Evolutionary conservation across 2,797 vertebrate species (phyloP).

Genomic region (Macroramphosus scolopax): DNA sequence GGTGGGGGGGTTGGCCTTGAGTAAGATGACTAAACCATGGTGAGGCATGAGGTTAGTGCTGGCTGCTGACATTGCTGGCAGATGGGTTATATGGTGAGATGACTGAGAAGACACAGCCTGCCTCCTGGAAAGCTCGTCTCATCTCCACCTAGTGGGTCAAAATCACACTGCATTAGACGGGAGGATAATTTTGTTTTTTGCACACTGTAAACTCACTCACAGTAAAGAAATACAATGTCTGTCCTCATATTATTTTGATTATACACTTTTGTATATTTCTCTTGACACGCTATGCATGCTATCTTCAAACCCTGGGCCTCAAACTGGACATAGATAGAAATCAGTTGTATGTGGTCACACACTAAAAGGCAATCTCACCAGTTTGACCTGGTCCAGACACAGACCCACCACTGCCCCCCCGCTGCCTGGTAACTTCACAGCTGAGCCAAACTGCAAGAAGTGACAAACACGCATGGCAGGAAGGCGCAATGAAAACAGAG

Average conservation of each 20-base stretch:
- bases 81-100: slow-evolving; percentile 74
- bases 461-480: no score
- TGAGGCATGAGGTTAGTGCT: slow-evolving; percentile 26
- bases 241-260: no score
- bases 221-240: no score
- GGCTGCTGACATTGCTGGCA: slow-evolving; percentile 11
- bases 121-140: slow-evolving; percentile 82
- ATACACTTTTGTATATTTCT: no score
- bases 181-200: no score
- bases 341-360: not conserved
- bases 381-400: slow-evolving; percentile 70
- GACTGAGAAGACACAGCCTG: slow-evolving; percentile 82
- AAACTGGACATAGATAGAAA: no score
- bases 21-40: slow-evolving; percentile 8
- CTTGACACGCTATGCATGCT: no score
- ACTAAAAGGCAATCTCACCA: slow-evolving; percentile 72
- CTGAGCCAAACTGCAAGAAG: slow-evolving; percentile 78
- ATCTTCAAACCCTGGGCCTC: no score
- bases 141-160: slow-evolving; percentile 77
- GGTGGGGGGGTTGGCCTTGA: not conserved
- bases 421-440: slow-evolving; percentile 84
- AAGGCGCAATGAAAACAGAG: not conserved
- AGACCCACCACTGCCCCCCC: slow-evolving; percentile 83
- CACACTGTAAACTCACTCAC: no score
- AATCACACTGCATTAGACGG: slow-evolving; percentile 36